Conservation (phyloP, 2,113 vertebrate species). For the Bufo gargarizans region DNA sequence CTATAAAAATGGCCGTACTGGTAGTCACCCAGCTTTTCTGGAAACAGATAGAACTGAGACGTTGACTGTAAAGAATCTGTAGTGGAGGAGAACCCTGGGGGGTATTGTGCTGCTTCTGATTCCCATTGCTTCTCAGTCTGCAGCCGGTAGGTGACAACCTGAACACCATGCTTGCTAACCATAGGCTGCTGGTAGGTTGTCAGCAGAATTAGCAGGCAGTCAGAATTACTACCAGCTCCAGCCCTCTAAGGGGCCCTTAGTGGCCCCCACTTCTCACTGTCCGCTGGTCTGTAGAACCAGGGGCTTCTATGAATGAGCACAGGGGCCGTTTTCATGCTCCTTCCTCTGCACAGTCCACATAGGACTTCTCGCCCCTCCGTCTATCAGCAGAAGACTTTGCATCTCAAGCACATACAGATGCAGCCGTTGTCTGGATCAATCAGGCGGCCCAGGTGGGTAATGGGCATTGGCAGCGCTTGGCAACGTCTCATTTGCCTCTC, state of each 20-base stretch:
- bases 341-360: neutral
- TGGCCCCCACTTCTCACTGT: neutral
- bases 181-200: neutral
- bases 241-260: neutral
- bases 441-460: conserved; percentile 85
- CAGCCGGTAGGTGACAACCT: neutral
- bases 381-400: neutral
- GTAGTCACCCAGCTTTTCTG: neutral
- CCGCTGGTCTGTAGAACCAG: neutral
- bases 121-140: neutral
- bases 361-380: conserved; percentile 5
- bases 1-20: neutral
- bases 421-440: conserved; percentile 79
- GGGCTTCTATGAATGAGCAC: neutral
- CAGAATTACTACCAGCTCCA: neutral
- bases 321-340: neutral
- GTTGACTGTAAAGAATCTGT: too few species aligned
- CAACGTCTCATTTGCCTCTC: conserved; percentile 77
- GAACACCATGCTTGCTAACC: neutral
- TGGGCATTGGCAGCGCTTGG: conserved; percentile 80
- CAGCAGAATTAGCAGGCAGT: neutral
- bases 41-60: too few species aligned
- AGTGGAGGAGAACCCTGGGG: neutral
- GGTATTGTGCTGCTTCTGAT: neutral
- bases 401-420: conserved; percentile 84